Conservation (phyloP, 2,113 vertebrate genomes). For the Hylia prasina region DNA sequence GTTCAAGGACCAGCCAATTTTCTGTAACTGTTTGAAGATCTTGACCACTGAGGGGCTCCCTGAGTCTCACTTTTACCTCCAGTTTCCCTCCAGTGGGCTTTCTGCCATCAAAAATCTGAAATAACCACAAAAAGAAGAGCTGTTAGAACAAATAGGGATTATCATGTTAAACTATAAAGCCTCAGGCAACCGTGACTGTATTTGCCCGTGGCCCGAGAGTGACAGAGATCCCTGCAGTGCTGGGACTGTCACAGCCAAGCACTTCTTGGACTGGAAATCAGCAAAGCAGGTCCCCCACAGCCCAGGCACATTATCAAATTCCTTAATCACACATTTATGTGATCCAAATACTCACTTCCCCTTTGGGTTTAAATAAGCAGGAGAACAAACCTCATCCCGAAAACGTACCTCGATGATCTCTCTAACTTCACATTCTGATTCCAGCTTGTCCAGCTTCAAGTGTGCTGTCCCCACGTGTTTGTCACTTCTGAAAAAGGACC, state of each 20-base stretch:
- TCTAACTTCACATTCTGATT: slow-evolving; percentile 90
- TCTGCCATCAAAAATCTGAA: slow-evolving; percentile 91
- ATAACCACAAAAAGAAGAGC: neutral
- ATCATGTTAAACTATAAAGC: rapidly evolving
- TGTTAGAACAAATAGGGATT: rapidly evolving
- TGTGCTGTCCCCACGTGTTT: slow-evolving; percentile 88
- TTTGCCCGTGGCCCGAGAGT: rapidly evolving
- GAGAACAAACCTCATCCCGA: neutral
- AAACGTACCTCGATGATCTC: slow-evolving; percentile 88
- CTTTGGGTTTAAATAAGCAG: neutral
- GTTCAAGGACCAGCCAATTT: slow-evolving; percentile 90
- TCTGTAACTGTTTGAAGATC: slow-evolving; percentile 86
- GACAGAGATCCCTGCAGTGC: neutral
- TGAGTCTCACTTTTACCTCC: slow-evolving; percentile 87
- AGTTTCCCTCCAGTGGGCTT: slow-evolving; percentile 91
- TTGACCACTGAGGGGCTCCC: slow-evolving; percentile 91
- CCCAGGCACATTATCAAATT: neutral
- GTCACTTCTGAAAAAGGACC: slow-evolving; percentile 93
- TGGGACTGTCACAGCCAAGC: neutral
- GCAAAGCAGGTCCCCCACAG: neutral
- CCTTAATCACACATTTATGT: too few relatives aligned
- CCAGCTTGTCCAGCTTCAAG: slow-evolving; percentile 91
- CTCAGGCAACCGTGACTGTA: neutral
- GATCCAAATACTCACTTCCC: rapidly evolving
- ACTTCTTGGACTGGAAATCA: rapidly evolving